A percentile compares a stretch with the other conserved stretches of the same genome.
Conservation (phyloP, 1,140 invertebrate genomes). For the Pseudomyrmex cubaensis region DNA sequence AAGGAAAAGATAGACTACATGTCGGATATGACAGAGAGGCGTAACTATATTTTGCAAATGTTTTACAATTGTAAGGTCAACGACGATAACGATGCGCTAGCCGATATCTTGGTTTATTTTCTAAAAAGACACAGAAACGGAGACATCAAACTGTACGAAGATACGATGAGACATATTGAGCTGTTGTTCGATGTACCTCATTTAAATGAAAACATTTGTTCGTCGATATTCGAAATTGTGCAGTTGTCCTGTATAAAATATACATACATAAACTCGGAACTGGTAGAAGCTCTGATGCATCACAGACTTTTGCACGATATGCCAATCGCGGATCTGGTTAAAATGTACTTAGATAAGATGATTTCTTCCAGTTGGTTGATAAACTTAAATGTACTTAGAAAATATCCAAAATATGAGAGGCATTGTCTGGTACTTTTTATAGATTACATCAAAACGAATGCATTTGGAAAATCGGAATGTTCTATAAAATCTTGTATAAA, state of each 20-base stretch:
- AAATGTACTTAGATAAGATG: constrained; percentile 38
- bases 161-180: constrained; percentile 32
- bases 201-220: not conserved
- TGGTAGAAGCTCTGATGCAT: constrained; percentile 63
- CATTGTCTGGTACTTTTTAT: constrained; percentile 47
- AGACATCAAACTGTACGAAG: constrained; percentile 51
- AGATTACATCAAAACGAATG: no score
- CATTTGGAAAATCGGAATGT: no score
- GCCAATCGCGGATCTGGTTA: constrained; percentile 53
- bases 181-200: no score
- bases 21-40: constrained; percentile 21
- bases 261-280: not conserved
- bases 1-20: constrained; percentile 67
- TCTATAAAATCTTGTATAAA: not conserved
- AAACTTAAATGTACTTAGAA: constrained; percentile 38
- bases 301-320: constrained; percentile 50
- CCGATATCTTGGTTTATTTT: constrained; percentile 71
- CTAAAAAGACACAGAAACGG: constrained; percentile 73
- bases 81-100: constrained; percentile 68
- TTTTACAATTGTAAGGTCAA: constrained; percentile 78
- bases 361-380: not conserved
- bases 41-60: constrained; percentile 63
- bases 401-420: constrained; percentile 66
- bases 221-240: constrained; percentile 55
- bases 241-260: constrained; percentile 56